These are phyloP conservation scores for Arothron firmamentum DNA, from an alignment of 2,113 vertebrate genomes.

Conservation along the genomic window DNA sequence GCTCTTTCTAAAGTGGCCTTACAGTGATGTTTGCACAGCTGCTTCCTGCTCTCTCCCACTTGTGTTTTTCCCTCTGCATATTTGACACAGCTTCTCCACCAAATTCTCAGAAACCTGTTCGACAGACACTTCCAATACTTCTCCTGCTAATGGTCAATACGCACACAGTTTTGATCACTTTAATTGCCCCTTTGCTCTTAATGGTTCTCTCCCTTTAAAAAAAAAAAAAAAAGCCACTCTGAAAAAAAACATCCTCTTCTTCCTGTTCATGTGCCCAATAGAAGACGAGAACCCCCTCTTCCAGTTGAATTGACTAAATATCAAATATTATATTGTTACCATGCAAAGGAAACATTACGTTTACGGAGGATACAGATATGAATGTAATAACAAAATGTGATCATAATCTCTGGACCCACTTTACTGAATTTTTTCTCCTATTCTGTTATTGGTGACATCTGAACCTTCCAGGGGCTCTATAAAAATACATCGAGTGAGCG, in stretches of 20 bases:
- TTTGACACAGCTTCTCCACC: constrained; percentile 9
- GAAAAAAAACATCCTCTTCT: background rate
- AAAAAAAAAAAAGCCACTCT: constrained; percentile 20
- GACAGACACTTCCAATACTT: constrained; percentile 18
- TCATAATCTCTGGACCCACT: constrained; percentile 17
- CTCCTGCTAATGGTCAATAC: constrained; percentile 30
- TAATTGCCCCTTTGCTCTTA: constrained; percentile 35
- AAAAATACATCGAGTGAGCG: constrained; percentile 26
- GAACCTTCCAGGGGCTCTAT: constrained; percentile 2
- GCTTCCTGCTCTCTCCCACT: constrained; percentile 20
- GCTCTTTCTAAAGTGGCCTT: too few relatives aligned
- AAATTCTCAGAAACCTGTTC: constrained; percentile 29
- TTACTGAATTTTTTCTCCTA: background rate
- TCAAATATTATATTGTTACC: too few relatives aligned
- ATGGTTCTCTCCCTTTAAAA: constrained; percentile 37
- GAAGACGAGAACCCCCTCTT: background rate
- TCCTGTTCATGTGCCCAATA: background rate
- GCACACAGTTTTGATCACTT: constrained; percentile 37
- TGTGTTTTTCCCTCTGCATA: background rate
- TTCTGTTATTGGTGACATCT: constrained; percentile 33
- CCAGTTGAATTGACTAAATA: background rate
- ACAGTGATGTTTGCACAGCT: constrained; percentile 9
- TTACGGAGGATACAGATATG: constrained; percentile 3
- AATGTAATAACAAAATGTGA: constrained; percentile 5
- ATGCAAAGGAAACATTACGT: too few relatives aligned